A percentile compares a stretch with the other conserved stretches of the same genome.
Evolutionary conservation across 2,888 invertebrate genomes (phyloP).

Genomic region (Amaurobius ferox): DNA sequence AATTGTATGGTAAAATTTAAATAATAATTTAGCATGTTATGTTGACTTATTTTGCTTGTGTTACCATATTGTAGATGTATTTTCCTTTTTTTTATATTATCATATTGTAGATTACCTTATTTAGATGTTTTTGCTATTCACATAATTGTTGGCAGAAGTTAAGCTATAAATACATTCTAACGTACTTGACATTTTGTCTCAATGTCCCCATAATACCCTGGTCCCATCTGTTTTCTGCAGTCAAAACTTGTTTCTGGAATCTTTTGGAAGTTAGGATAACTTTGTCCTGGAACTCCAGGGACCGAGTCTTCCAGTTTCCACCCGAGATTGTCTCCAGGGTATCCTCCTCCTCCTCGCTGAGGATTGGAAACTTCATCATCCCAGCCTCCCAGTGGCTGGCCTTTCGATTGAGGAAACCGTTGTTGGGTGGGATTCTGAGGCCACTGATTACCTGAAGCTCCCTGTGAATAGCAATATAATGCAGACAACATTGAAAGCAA

Average conservation of each 20-base stretch:
- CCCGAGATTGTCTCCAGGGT: background rate
- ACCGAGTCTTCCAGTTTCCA: conserved; percentile 76
- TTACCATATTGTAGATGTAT: too few species aligned
- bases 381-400: conserved; percentile 53
- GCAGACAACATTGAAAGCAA: too few species aligned
- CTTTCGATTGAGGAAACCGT: conserved; percentile 1
- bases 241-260: conserved; percentile 74
- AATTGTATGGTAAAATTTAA: too few species aligned
- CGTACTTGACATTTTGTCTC: conserved; percentile 74
- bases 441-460: background rate
- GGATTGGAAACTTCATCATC: conserved; percentile 46
- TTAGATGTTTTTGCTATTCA: too few species aligned
- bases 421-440: background rate
- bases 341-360: background rate
- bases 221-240: conserved; percentile 70
- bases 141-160: too few species aligned
- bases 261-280: conserved; percentile 82
- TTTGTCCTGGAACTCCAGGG: conserved; percentile 83
- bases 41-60: too few species aligned
- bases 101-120: too few species aligned
- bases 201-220: conserved; percentile 74
- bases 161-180: too few species aligned
- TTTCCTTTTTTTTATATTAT: too few species aligned
- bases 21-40: too few species aligned
- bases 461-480: too few species aligned